phyloP scores from a whole-genome alignment of 2,113 vertebrate genomes.

The Tachycineta bicolor region DNA sequence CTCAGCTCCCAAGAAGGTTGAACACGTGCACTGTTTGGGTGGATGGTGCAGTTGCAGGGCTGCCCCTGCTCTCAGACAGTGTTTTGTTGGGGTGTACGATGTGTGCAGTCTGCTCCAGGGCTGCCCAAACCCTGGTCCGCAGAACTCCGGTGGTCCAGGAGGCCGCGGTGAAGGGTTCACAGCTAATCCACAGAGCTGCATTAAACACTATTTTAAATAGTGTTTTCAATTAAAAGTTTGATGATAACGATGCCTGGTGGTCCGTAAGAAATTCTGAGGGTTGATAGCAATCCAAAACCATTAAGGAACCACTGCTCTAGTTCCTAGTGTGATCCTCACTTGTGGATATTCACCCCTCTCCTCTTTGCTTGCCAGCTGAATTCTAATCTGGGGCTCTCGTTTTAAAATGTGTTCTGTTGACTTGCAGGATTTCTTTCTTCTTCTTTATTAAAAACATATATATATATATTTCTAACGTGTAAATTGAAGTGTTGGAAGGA shows the following conservation, averaged over 20 bases:
- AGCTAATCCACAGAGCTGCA: constrained; percentile 15
- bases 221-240: constrained; percentile 63
- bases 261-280: constrained; percentile 31
- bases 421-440: not conserved
- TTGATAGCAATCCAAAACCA: constrained; percentile 35
- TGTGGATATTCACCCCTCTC: not conserved
- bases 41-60: not conserved
- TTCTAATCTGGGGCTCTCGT: not conserved
- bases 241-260: constrained; percentile 46
- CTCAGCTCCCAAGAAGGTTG: not conserved
- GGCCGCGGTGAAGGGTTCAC: not conserved
- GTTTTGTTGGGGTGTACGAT: not conserved
- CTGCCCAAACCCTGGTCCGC: not conserved
- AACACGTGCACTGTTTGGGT: not conserved
- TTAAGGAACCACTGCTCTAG: not conserved
- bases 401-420: not conserved
- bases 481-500: not conserved
- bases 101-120: constrained; percentile 47
- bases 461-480: not conserved
- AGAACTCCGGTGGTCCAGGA: constrained; percentile 60
- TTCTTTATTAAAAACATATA: not conserved
- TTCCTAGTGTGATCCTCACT: not conserved
- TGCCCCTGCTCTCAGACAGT: not conserved
- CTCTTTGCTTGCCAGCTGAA: not conserved
- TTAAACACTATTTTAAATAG: constrained; percentile 48